Percentiles rank a stretch among this genome's conserved stretches.
Evolutionary conservation across 1,140 invertebrate species (phyloP).

Genomic region (Diorhabda sublineata): DNA sequence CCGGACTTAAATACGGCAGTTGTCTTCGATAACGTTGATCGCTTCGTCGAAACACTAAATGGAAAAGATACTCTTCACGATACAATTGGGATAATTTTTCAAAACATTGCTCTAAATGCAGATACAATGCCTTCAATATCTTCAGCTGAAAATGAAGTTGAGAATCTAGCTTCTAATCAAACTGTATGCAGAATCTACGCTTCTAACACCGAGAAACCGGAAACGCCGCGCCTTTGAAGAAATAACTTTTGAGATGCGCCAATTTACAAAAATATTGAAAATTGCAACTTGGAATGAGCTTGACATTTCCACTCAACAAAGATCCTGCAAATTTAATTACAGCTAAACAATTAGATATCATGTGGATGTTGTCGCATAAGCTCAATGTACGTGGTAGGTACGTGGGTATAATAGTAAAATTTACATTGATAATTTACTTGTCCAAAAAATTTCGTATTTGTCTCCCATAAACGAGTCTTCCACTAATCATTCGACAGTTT

Average conservation of each 20-base stretch:
- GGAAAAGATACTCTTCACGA: too few relatives aligned
- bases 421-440: conserved; percentile 9
- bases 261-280: conserved; percentile 22
- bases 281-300: conserved; percentile 22
- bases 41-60: too few relatives aligned
- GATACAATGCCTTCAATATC: background rate
- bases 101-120: background rate
- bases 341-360: conserved; percentile 7
- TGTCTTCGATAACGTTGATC: too few relatives aligned
- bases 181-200: background rate
- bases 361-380: too few relatives aligned
- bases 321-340: conserved; percentile 27
- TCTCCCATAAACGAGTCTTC: conserved; percentile 27
- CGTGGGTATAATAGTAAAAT: conserved; percentile 29
- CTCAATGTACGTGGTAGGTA: background rate
- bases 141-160: background rate
- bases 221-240: conserved; percentile 18
- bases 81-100: background rate
- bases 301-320: conserved; percentile 17
- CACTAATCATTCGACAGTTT: conserved; percentile 24
- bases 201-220: conserved; percentile 10
- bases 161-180: background rate
- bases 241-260: conserved; percentile 17
- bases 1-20: too few relatives aligned
- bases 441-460: conserved; percentile 24